These are phyloP conservation scores for Cassiopea xamachana DNA, from an alignment of 30 jellyfish, hydroid and myxozoan genomes.

Conservation along the genomic window DNA sequence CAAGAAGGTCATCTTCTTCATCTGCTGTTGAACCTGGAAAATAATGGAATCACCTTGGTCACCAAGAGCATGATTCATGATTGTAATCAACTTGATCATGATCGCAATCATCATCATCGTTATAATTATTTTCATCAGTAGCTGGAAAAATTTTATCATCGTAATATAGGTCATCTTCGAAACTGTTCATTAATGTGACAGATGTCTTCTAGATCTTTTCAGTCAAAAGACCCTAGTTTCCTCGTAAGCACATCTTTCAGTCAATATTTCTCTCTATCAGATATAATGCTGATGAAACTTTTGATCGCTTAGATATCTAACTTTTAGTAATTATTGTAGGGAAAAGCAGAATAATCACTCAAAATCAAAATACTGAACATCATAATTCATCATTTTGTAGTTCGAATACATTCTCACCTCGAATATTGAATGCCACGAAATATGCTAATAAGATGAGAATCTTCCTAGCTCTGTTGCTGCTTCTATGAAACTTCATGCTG, in stretches of 20 bases:
- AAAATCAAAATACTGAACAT: no score
- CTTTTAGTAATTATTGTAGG: no score
- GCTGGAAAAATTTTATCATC: not conserved
- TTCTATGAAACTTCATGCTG: not conserved
- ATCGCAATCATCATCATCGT: not conserved
- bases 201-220: no score
- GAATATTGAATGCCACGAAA: not conserved
- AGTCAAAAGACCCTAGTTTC: no score
- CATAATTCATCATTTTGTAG: no score
- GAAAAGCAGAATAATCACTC: no score
- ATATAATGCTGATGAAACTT: no score
- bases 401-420: not conserved
- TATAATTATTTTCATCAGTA: not conserved
- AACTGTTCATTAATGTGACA: no score
- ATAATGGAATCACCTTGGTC: not conserved
- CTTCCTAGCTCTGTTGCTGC: not conserved
- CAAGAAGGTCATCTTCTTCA: constrained; percentile 81
- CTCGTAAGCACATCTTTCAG: no score
- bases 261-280: no score
- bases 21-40: constrained; percentile 9
- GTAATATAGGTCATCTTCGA: not conserved
- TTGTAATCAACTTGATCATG: not conserved
- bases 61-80: not conserved
- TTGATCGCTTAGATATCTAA: no score
- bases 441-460: not conserved